Evolutionary conservation across 2,888 invertebrate species (phyloP).

Genomic region (Nymphalis c-album): DNA sequence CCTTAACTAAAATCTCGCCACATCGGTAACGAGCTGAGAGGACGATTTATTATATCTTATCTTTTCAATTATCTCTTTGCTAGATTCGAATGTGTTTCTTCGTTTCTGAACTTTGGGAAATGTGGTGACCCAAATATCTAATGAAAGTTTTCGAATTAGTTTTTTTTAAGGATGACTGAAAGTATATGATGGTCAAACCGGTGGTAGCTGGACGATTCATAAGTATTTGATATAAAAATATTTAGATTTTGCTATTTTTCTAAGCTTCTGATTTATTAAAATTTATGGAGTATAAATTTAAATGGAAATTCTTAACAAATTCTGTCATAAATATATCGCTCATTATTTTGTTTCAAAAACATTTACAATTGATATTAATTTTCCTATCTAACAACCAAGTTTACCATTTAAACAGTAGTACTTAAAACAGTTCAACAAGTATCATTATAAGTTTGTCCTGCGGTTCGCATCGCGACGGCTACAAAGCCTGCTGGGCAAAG

Average conservation of each 20-base stretch:
- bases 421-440: constrained; percentile 16
- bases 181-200: too few species aligned
- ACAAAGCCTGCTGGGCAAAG: constrained; percentile 31
- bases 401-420: constrained; percentile 3
- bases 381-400: neutral
- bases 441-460: constrained; percentile 30
- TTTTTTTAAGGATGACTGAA: neutral
- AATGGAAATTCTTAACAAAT: too few species aligned
- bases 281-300: too few species aligned
- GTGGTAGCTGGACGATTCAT: too few species aligned
- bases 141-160: neutral
- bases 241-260: too few species aligned
- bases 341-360: too few species aligned
- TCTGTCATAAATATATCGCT: too few species aligned
- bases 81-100: constrained; percentile 21
- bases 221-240: too few species aligned
- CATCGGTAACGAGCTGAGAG: constrained; percentile 28
- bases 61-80: constrained; percentile 61
- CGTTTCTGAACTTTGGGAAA: constrained; percentile 6
- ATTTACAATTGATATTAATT: neutral
- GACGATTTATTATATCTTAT: constrained; percentile 47
- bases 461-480: constrained; percentile 19
- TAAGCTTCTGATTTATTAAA: too few species aligned
- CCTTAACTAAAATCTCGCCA: constrained; percentile 33
- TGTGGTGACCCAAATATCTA: constrained; percentile 7